These are phyloP conservation scores for Merodon equestris DNA, from an alignment of 2,888 invertebrate genomes.

Conservation along the genomic window DNA sequence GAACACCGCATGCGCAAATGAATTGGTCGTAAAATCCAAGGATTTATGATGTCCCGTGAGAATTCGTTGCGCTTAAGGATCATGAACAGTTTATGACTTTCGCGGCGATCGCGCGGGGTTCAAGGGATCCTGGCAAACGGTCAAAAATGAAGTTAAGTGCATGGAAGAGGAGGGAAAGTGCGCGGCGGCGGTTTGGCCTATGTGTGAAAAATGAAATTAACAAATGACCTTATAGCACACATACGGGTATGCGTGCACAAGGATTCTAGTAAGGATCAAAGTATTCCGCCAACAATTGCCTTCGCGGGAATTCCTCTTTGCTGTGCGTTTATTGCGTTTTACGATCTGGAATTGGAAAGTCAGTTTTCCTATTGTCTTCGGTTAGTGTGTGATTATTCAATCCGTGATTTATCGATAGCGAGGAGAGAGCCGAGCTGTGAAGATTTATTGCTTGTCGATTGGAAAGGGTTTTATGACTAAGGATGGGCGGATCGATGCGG, in stretches of 20 bases:
- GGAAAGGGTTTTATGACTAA: slow-evolving; percentile 42
- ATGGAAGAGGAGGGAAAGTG: slow-evolving; percentile 30
- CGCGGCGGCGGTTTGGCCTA: slow-evolving; percentile 51
- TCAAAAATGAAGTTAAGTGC: not conserved
- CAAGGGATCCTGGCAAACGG: slow-evolving; percentile 34
- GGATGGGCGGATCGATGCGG: slow-evolving; percentile 52
- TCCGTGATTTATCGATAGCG: slow-evolving; percentile 54
- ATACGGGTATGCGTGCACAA: not conserved
- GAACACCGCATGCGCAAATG: slow-evolving; percentile 50
- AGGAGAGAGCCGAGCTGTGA: slow-evolving; percentile 36
- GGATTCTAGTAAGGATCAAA: slow-evolving; percentile 25
- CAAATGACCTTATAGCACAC: slow-evolving; percentile 51
- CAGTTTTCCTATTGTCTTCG: slow-evolving; percentile 22
- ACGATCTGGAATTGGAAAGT: slow-evolving; percentile 21
- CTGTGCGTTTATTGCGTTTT: slow-evolving; percentile 44
- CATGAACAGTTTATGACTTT: slow-evolving; percentile 53
- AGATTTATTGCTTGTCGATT: slow-evolving; percentile 56
- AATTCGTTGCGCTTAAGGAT: slow-evolving; percentile 52
- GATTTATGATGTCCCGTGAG: slow-evolving; percentile 66
- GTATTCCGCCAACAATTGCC: slow-evolving; percentile 2
- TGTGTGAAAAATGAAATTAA: slow-evolving; percentile 57
- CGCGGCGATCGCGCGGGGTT: slow-evolving; percentile 38
- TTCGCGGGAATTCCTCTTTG: slow-evolving; percentile 23
- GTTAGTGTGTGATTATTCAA: slow-evolving; percentile 45
- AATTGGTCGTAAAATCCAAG: slow-evolving; percentile 29